Base-by-base conservation (phyloP, 2,797 vertebrate species). In the Takifugu rubripes region DNA sequence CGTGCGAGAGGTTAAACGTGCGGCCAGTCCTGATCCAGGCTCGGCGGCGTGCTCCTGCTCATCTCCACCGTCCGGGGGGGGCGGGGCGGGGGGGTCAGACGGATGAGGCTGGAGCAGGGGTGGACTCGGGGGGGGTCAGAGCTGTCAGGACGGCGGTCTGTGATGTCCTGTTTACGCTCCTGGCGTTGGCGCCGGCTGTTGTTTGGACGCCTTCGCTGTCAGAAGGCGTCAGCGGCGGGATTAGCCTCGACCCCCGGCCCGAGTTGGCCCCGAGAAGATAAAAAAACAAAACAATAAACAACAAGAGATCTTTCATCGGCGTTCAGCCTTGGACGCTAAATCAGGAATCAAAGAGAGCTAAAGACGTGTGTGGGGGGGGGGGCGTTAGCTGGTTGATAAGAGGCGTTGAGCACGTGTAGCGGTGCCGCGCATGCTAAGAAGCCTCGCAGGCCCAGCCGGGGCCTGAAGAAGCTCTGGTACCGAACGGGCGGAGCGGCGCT, bases 371-470 rank as follows among this genome's bases (percentile, higher is more conserved):
- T 51, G 52, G 66, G 51, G 50, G 51, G 52, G 68, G 50, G 73
- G 80, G 70, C 68, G 68, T 57, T 1, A 85, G 85, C 92, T 88
- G 91, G 87, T 91, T 94, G 95, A 94, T 91, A 88, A 87, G 81
- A 91, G 94, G 89, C 92, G 89, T 94, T 94, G 94, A 92, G 88
- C 85, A 87, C 90, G 84, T 90, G 88, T 91, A 93, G 87, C 87
- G 87, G 78, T 88, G 76, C 75, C 57, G 81, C 90, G 84, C 72
- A 87, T 89, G 86, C 84, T 89, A 84, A 85, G 87, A 77, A 17
- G 47, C 90, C 93, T 92, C 92, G 54, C 15, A 87, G 88, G 92
- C 74, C 81, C 87, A 87, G 80, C 42, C 54, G 87, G 89, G 76
- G 88, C 90, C 90, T 78, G 84, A 87, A 90, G 83, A 92, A 92